Evolutionary conservation across 2,113 vertebrate genomes (phyloP).

Genomic region (Colius striatus): DNA sequence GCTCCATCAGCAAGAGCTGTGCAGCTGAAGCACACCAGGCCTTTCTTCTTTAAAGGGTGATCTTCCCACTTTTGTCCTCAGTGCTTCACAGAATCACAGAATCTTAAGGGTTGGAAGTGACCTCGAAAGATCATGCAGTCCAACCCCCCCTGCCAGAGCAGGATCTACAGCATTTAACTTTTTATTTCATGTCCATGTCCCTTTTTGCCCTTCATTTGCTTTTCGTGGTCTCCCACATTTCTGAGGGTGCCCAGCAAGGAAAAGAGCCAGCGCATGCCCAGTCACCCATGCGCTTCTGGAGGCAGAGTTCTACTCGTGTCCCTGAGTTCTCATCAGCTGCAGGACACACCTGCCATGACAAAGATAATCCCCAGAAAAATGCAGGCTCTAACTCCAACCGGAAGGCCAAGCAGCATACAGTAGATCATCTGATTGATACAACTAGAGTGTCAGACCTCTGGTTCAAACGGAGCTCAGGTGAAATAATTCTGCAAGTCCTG

Average conservation of each 20-base stretch:
- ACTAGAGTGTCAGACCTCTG: neutral
- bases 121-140: no score
- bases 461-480: rapidly evolving
- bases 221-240: neutral
- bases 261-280: rapidly evolving
- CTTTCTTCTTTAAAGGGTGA: neutral
- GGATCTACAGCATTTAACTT: neutral
- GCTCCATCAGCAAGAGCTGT: neutral
- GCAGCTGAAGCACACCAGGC: neutral
- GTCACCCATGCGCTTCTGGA: rapidly evolving
- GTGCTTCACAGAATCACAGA: no score
- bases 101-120: no score
- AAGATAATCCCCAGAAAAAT: neutral
- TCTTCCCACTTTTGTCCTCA: neutral
- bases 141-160: no score
- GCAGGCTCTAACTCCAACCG: rapidly evolving
- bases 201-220: neutral
- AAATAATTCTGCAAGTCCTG: neutral
- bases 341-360: neutral
- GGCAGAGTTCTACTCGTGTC: neutral
- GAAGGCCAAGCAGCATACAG: neutral
- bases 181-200: neutral
- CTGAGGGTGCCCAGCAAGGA: rapidly evolving
- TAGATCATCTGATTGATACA: neutral
- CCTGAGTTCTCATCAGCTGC: neutral